Evolutionary conservation across 2,888 invertebrate genomes (phyloP).

Genomic region (Chelonus formosanus): DNA sequence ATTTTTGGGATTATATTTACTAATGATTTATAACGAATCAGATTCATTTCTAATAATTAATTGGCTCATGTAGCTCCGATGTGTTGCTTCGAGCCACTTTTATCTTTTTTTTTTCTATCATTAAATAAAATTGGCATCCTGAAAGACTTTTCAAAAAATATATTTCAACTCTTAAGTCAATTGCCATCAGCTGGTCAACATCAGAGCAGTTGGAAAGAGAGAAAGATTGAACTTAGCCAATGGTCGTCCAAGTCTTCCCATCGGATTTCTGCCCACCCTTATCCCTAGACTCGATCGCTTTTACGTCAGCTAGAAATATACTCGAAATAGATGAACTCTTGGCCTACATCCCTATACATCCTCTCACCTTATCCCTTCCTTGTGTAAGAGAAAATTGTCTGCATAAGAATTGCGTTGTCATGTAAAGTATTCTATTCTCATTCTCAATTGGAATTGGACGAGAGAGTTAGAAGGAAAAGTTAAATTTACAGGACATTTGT

Average conservation of each 20-base stretch:
- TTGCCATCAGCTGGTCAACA: neutral
- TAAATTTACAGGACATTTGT: no score
- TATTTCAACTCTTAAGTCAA: constrained; percentile 3
- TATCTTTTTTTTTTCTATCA: constrained; percentile 15
- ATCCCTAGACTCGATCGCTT: constrained; percentile 55
- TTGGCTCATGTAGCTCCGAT: constrained; percentile 32
- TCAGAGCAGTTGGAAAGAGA: constrained; percentile 6
- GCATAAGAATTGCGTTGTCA: neutral
- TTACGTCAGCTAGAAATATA: constrained; percentile 58
- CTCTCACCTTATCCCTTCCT: neutral
- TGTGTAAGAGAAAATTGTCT: neutral
- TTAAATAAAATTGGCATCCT: constrained; percentile 14
- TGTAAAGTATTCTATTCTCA: constrained; percentile 10
- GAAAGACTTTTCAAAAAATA: constrained; percentile 12
- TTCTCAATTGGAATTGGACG: no score
- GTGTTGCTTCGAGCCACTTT: constrained; percentile 39
- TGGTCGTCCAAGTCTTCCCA: constrained; percentile 14
- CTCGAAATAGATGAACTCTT: constrained; percentile 63
- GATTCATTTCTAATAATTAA: constrained; percentile 24
- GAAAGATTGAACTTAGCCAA: constrained; percentile 24
- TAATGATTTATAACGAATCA: constrained; percentile 8
- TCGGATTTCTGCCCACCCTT: constrained; percentile 47
- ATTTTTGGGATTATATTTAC: no score
- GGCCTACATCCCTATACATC: constrained; percentile 55
- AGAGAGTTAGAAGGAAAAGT: no score